These are phyloP conservation scores for Oreochromis niloticus DNA, from an alignment of 2,113 vertebrate genomes.

Conservation along the genomic window DNA sequence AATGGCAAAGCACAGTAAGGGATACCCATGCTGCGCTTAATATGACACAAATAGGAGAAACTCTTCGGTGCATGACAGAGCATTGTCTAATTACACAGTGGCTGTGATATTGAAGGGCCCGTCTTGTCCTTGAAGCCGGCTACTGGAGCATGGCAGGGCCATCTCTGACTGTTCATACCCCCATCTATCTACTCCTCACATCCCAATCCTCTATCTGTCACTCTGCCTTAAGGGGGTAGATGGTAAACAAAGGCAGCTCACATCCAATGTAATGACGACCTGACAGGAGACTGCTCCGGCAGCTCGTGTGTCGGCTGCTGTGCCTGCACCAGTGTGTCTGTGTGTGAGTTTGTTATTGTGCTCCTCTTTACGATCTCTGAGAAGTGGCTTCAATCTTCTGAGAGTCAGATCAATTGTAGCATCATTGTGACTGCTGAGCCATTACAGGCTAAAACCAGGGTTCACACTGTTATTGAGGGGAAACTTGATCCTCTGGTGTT, in stretches of 20 bases:
- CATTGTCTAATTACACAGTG: conserved; percentile 59
- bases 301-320: neutral
- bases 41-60: conserved; percentile 44
- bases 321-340: neutral
- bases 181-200: conserved; percentile 42
- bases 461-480: neutral
- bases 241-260: conserved; percentile 51
- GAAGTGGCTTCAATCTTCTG: conserved; percentile 12
- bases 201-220: conserved; percentile 52
- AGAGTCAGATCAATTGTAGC: conserved; percentile 12
- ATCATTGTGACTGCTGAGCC: conserved; percentile 3
- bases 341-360: neutral
- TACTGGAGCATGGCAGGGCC: conserved; percentile 43
- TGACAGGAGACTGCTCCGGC: conserved; percentile 23
- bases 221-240: conserved; percentile 39
- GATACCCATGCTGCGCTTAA: conserved; percentile 38
- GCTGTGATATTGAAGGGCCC: conserved; percentile 45
- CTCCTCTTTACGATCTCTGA: neutral
- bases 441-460: neutral
- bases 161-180: conserved; percentile 30
- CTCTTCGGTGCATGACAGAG: conserved; percentile 45
- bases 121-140: conserved; percentile 56
- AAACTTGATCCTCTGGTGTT: neutral
- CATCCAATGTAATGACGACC: conserved; percentile 31
- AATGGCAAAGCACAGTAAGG: conserved; percentile 21